Conservation (phyloP, 2,888 invertebrate species). For the Eilema griseolum region DNA sequence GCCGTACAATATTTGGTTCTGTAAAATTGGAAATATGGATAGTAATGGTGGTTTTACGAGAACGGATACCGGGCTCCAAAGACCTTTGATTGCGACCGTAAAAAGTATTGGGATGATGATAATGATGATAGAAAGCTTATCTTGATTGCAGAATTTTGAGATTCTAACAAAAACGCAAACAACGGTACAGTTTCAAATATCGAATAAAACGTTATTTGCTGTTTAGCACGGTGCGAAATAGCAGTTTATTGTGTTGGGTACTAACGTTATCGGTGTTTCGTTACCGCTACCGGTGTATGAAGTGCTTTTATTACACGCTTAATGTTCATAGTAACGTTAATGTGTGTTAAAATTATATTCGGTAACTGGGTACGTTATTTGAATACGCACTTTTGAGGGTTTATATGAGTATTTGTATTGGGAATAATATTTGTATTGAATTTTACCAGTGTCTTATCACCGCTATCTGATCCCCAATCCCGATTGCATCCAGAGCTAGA, state of each 20-base stretch:
- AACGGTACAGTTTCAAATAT: slow-evolving; percentile 11
- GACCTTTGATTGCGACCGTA: too few relatives aligned
- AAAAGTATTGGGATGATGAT: too few relatives aligned
- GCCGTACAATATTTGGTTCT: too few relatives aligned
- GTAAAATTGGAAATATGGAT: too few relatives aligned
- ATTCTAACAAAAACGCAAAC: not conserved
- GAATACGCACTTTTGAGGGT: not conserved
- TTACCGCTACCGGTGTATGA: slow-evolving; percentile 39
- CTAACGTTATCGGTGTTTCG: slow-evolving; percentile 46
- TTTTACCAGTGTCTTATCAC: too few relatives aligned
- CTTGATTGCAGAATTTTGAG: not conserved
- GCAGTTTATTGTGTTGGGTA: slow-evolving; percentile 36
- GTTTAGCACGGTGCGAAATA: slow-evolving; percentile 17
- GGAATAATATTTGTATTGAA: too few relatives aligned
- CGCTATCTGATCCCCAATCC: too few relatives aligned
- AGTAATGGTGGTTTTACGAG: too few relatives aligned
- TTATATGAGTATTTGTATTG: too few relatives aligned
- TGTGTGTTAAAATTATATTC: not conserved
- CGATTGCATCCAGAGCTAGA: too few relatives aligned
- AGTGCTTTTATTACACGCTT: slow-evolving; percentile 43
- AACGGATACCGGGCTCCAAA: too few relatives aligned
- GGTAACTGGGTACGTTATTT: not conserved
- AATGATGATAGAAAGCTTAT: too few relatives aligned
- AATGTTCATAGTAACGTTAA: slow-evolving; percentile 9
- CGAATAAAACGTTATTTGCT: slow-evolving; percentile 29